Conservation (phyloP, 1,140 invertebrate species). For the Cydia fagiglandana region DNA sequence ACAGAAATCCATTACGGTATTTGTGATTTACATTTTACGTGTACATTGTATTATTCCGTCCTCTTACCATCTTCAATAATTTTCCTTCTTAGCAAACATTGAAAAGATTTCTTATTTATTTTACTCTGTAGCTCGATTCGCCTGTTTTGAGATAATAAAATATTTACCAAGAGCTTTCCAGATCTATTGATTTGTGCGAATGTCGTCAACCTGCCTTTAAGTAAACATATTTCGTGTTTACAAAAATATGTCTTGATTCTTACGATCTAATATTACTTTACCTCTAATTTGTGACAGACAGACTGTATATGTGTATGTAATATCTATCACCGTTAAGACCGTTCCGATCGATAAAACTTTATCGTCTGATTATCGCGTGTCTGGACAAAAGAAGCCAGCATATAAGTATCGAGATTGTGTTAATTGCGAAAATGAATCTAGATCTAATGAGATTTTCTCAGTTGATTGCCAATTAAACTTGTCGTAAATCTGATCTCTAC, state of each 20-base stretch:
- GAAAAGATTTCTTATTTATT: neutral
- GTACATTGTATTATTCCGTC: neutral
- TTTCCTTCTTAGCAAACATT: neutral
- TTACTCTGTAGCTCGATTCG: neutral
- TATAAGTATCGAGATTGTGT: too few relatives aligned
- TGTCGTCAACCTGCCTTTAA: neutral
- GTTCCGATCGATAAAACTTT: neutral
- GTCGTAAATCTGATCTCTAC: constrained; percentile 7
- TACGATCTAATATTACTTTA: neutral
- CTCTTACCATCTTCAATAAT: neutral
- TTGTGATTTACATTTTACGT: too few relatives aligned
- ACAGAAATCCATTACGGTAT: too few relatives aligned
- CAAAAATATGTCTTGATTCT: neutral
- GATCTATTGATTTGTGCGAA: neutral
- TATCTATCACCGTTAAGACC: too few relatives aligned
- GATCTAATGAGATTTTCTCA: neutral
- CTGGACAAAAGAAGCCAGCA: neutral
- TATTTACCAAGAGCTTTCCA: constrained; percentile 3
- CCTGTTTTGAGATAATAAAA: neutral
- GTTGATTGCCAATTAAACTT: neutral
- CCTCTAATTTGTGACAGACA: too few relatives aligned
- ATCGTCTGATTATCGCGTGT: neutral
- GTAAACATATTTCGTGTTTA: neutral
- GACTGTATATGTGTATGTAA: too few relatives aligned
- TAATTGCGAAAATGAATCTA: neutral